These are phyloP conservation scores for Quadriops clusia DNA, from an alignment of 2,888 invertebrate genomes.

Conservation along the genomic window DNA sequence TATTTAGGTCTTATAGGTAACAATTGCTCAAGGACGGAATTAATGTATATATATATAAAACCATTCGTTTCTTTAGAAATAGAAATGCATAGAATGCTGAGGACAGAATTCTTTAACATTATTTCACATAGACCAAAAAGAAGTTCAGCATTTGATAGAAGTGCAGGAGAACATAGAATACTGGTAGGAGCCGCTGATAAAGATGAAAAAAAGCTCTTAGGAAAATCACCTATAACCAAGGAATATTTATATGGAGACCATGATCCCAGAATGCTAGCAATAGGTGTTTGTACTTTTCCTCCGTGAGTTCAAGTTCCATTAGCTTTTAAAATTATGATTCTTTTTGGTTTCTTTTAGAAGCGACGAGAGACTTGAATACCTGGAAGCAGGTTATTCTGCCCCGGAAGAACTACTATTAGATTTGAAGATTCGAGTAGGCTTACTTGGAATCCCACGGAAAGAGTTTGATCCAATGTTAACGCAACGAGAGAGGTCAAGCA, in stretches of 20 bases:
- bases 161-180: conserved; percentile 38
- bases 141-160: conserved; percentile 31
- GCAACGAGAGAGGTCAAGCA: conserved; percentile 25
- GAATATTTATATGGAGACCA: conserved; percentile 47
- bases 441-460: conserved; percentile 45
- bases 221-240: conserved; percentile 46
- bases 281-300: conserved; percentile 36
- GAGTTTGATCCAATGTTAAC: conserved; percentile 47
- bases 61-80: conserved; percentile 36
- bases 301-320: conserved; percentile 20
- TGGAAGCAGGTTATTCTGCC: conserved; percentile 43
- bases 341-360: conserved; percentile 19
- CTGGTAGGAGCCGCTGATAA: conserved; percentile 42
- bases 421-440: conserved; percentile 42
- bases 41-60: background rate
- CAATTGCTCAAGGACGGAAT: background rate
- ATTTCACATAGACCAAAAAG: conserved; percentile 37
- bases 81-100: conserved; percentile 49
- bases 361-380: conserved; percentile 38
- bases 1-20: conserved; percentile 49
- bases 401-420: conserved; percentile 42
- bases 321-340: conserved; percentile 1
- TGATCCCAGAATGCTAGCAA: conserved; percentile 46
- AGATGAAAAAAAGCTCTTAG: conserved; percentile 44
- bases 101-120: conserved; percentile 48